Evolutionary conservation across 2,888 invertebrate genomes (phyloP).

Genomic region (Orgyia antiqua): DNA sequence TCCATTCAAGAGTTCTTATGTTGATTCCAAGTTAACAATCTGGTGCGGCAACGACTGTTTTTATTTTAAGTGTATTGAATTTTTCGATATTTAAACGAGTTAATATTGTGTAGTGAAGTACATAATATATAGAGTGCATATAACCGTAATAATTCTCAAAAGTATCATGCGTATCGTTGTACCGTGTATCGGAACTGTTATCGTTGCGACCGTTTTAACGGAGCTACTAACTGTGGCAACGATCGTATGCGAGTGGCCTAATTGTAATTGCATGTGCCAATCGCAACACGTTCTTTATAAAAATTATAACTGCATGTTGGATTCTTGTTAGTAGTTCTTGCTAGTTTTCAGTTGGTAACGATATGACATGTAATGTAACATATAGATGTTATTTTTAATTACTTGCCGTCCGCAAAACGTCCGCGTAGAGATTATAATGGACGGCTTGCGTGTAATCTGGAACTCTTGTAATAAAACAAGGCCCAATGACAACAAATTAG

Average conservation of each 20-base stretch:
- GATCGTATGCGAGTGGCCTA: constrained; percentile 12
- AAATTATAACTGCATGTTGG: constrained; percentile 7
- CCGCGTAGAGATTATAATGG: no score
- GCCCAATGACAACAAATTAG: no score
- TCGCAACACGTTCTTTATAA: constrained; percentile 16
- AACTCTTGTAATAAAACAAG: no score
- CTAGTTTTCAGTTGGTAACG: not conserved
- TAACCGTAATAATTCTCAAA: constrained; percentile 11
- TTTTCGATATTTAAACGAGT: no score
- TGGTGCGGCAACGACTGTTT: no score
- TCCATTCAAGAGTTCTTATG: no score
- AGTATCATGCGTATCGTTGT: constrained; percentile 5
- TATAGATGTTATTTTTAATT: no score
- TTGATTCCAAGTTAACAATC: no score
- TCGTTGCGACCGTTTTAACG: constrained; percentile 24
- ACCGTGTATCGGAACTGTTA: constrained; percentile 19
- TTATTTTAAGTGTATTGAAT: no score
- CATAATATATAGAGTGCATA: constrained; percentile 11
- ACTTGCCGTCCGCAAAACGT: no score
- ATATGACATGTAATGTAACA: no score
- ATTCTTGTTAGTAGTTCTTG: not conserved
- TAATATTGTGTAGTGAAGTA: not conserved
- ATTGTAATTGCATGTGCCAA: constrained; percentile 22
- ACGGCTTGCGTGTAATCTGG: no score
- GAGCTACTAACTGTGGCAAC: constrained; percentile 20